A percentile compares a stretch with the other conserved stretches of the same genome.
phyloP scores from a whole-genome alignment of 2,113 vertebrate genomes.

The Raja brachyura region DNA sequence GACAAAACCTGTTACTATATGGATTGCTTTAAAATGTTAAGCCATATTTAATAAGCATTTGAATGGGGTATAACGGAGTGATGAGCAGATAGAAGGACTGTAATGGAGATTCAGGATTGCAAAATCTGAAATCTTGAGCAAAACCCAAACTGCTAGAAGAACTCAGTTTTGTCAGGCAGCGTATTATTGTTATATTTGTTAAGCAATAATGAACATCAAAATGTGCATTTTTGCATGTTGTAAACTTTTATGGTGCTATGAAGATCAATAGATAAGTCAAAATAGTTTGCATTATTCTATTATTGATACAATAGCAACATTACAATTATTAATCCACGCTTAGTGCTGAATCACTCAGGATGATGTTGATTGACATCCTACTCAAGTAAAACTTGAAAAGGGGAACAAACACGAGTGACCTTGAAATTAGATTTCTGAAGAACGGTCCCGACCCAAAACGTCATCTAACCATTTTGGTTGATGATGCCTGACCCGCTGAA shows the following conservation, averaged over 20 bases:
- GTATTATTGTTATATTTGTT: not conserved
- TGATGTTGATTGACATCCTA: not conserved
- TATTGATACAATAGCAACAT: not conserved
- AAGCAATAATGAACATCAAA: not conserved
- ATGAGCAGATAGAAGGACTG: not conserved
- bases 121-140: no score
- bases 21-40: not conserved
- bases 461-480: no score
- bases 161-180: no score
- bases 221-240: not conserved
- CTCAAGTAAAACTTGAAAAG: not conserved
- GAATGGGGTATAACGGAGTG: not conserved
- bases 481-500: no score
- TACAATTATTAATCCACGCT: not conserved
- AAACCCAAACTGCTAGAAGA: no score
- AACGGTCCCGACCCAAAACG: no score
- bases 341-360: not conserved
- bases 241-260: not conserved
- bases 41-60: not conserved
- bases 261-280: not conserved
- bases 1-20: not conserved
- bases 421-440: no score
- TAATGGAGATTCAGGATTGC: no score
- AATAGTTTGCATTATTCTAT: not conserved
- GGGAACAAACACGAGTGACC: not conserved